Evolutionary conservation across 2,113 vertebrate genomes (phyloP).

Genomic region (Paramisgurnus dabryanus): DNA sequence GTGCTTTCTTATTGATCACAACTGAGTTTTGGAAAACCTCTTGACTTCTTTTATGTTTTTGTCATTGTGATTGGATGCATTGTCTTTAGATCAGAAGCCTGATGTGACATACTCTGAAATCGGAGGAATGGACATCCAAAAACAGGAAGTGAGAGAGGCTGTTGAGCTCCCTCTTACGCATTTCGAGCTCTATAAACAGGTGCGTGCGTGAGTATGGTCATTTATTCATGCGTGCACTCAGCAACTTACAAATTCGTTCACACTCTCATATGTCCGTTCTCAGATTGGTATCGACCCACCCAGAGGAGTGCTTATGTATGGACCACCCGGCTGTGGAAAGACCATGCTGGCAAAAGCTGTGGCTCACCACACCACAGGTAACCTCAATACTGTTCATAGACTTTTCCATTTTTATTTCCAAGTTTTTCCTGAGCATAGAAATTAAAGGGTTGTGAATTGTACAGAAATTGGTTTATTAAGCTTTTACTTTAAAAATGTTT

Average conservation of each 20-base stretch:
- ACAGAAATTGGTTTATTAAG: too few relatives aligned
- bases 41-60: background rate
- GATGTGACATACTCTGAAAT: conserved; percentile 95
- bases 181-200: conserved; percentile 97
- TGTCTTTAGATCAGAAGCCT: conserved; percentile 88
- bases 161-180: conserved; percentile 94
- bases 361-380: conserved; percentile 94
- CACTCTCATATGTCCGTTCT: conserved; percentile 10
- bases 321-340: conserved; percentile 91
- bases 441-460: too few relatives aligned
- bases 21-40: too few relatives aligned
- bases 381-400: background rate
- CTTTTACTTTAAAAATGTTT: too few relatives aligned
- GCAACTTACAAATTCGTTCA: background rate
- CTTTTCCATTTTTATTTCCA: too few relatives aligned
- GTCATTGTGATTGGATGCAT: too few relatives aligned
- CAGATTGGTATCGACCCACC: conserved; percentile 95
- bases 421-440: too few relatives aligned
- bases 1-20: too few relatives aligned
- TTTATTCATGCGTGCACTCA: background rate
- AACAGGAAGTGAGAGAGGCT: conserved; percentile 93
- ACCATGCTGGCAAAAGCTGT: conserved; percentile 96
- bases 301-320: conserved; percentile 92
- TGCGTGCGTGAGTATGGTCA: conserved; percentile 61
- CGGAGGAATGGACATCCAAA: conserved; percentile 97